A percentile compares a stretch with the other conserved stretches of the same genome.
phyloP scores from a whole-genome alignment of 2,797 vertebrate genomes.

The Oreortyx pictus region DNA sequence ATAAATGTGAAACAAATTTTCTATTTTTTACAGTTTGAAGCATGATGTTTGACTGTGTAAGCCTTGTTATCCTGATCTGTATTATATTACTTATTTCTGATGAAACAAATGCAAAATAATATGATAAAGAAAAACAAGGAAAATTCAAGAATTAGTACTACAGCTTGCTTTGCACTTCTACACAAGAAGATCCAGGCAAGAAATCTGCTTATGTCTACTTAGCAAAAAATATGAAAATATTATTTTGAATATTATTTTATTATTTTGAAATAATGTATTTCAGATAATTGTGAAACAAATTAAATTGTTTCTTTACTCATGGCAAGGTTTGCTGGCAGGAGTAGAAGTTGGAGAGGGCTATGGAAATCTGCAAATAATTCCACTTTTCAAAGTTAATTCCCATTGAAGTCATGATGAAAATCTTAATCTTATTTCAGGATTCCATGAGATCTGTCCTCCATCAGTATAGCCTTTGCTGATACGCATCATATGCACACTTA shows the following conservation, averaged over 20 bases:
- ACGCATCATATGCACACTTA: accelerated
- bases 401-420: neutral
- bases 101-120: neutral
- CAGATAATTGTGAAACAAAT: neutral
- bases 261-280: neutral
- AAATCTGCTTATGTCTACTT: neutral
- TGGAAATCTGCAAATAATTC: neutral
- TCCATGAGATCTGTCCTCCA: neutral
- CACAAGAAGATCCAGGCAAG: neutral
- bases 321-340: neutral
- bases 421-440: neutral
- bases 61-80: neutral
- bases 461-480: neutral
- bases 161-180: neutral
- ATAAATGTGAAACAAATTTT: neutral
- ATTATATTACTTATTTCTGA: neutral
- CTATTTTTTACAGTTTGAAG: neutral
- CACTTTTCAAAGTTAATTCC: neutral
- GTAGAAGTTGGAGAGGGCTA: neutral
- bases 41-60: neutral
- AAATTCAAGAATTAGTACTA: neutral
- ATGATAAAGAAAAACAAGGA: neutral
- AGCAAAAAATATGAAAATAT: no score
- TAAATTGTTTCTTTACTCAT: neutral
- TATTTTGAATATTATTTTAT: no score